Percentiles rank a stretch among this genome's conserved stretches.
phyloP scores from a whole-genome alignment of 1,140 invertebrate genomes.

The Liolophura sinensis region DNA sequence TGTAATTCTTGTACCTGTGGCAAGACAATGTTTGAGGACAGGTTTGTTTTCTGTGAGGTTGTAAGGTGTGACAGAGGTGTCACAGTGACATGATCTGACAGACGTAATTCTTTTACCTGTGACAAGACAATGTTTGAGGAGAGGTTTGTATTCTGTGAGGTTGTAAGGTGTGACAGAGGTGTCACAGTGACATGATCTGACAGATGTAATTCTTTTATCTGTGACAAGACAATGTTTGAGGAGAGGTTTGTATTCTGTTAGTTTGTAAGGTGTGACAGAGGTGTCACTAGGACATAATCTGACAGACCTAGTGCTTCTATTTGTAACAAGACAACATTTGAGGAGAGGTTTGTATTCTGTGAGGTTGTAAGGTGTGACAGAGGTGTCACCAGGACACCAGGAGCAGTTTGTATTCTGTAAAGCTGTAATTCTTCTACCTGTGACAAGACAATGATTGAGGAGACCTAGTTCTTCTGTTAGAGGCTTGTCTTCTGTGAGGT shows the following conservation, averaged over 20 bases:
- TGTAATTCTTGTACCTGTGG: conserved; percentile 60
- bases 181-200: conserved; percentile 58
- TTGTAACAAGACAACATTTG: conserved; percentile 21
- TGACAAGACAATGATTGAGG: conserved; percentile 6
- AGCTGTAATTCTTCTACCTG: conserved; percentile 51
- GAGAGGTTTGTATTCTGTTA: neutral
- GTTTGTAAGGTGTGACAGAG: conserved; percentile 33
- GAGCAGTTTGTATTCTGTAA: conserved; percentile 11
- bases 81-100: conserved; percentile 61
- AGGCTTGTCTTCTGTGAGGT: neutral
- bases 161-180: conserved; percentile 27
- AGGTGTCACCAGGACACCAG: conserved; percentile 58
- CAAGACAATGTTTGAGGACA: conserved; percentile 2
- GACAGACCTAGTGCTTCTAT: conserved; percentile 48
- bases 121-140: no score
- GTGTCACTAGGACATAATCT: conserved; percentile 40
- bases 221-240: conserved; percentile 9
- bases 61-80: neutral
- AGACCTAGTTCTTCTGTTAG: conserved; percentile 45
- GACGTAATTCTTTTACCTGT: no score
- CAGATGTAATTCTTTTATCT: conserved; percentile 61
- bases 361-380: neutral
- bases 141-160: no score
- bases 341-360: neutral
- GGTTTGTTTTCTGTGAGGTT: neutral